phyloP scores from a whole-genome alignment of 2,888 invertebrate species.

The Nemotelus nigrinus region DNA sequence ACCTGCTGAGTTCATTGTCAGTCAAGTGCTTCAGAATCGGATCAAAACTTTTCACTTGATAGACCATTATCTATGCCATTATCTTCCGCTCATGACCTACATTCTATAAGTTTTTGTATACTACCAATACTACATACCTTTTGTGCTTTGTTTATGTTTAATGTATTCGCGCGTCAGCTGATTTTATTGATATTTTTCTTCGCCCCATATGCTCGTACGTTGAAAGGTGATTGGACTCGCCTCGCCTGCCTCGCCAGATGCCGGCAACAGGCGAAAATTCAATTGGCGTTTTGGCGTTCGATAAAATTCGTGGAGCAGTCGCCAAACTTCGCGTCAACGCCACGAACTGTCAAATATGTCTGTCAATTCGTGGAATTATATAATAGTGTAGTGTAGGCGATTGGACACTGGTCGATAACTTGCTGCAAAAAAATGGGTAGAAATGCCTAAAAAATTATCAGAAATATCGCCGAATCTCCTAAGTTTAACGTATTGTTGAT shows the following conservation, averaged over 20 bases:
- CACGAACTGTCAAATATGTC: slow-evolving; percentile 2
- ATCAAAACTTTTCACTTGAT: too few species aligned
- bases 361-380: slow-evolving; percentile 19
- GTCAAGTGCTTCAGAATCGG: too few species aligned
- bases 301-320: not conserved
- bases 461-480: too few species aligned
- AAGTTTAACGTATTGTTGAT: too few species aligned
- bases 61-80: too few species aligned
- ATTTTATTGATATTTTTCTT: not conserved
- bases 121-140: not conserved
- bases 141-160: slow-evolving; percentile 1
- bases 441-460: not conserved
- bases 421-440: slow-evolving; percentile 4
- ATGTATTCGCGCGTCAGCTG: not conserved
- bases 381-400: not conserved
- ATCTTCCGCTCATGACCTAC: not conserved
- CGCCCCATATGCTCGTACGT: not conserved
- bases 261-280: too few species aligned
- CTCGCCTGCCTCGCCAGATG: not conserved
- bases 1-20: too few species aligned
- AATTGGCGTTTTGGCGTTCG: too few species aligned
- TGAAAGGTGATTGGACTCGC: not conserved
- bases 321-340: not conserved
- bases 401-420: not conserved
- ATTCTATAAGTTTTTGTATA: not conserved